Conservation (phyloP, 1,140 invertebrate genomes). For the Aphidius gifuensis region DNA sequence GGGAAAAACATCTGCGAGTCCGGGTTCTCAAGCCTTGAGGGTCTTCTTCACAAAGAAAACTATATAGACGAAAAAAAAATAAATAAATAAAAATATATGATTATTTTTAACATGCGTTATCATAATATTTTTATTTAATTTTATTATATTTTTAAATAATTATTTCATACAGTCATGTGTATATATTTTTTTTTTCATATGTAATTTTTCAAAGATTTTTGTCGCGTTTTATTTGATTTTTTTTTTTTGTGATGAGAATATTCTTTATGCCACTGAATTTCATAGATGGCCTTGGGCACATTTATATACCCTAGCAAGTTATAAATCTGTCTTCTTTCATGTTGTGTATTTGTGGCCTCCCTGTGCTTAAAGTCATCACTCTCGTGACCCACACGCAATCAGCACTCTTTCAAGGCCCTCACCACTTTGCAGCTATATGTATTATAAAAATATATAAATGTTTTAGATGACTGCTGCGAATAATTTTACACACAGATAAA, state of each 20-base stretch:
- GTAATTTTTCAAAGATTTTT: not conserved
- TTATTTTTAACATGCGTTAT: no score
- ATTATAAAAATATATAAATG: no score
- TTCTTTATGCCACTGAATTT: slow-evolving; percentile 2
- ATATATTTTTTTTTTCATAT: no score
- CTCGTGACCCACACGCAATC: slow-evolving; percentile 35
- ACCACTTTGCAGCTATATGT: no score
- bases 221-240: not conserved
- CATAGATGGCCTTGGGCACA: slow-evolving; percentile 18
- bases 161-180: no score
- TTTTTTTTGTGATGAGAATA: slow-evolving; percentile 7
- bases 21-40: slow-evolving; percentile 10
- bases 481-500: slow-evolving; percentile 11
- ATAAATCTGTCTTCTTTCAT: slow-evolving; percentile 21
- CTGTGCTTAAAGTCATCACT: slow-evolving; percentile 24
- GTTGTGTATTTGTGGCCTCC: slow-evolving; percentile 1
- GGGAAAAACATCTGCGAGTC: slow-evolving; percentile 10
- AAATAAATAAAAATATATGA: no score
- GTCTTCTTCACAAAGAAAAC: not conserved
- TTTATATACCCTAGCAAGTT: slow-evolving; percentile 15
- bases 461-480: slow-evolving; percentile 14
- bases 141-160: no score
- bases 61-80: no score
- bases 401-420: slow-evolving; percentile 31
- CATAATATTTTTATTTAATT: no score